phyloP scores from a whole-genome alignment of 2,113 vertebrate species.

The Tympanuchus pallidicinctus region DNA sequence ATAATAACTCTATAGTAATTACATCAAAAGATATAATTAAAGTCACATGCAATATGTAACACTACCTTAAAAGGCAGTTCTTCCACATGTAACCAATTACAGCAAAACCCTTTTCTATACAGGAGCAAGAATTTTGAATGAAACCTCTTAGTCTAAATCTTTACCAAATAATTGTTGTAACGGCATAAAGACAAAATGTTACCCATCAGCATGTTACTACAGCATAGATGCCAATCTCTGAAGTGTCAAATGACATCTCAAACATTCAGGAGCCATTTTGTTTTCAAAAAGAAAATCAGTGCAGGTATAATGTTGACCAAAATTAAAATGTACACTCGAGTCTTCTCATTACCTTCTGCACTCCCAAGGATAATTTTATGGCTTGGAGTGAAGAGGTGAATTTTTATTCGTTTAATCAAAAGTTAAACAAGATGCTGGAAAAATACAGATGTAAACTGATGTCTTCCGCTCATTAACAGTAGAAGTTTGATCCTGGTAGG shows the following conservation, averaged over 20 bases:
- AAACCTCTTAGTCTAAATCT: background rate
- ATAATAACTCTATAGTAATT: background rate
- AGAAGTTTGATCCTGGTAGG: background rate
- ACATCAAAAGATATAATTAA: background rate
- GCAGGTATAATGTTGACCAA: background rate
- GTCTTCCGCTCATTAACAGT: background rate
- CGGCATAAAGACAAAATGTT: background rate
- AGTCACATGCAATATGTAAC: background rate
- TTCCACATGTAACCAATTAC: background rate
- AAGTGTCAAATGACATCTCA: background rate
- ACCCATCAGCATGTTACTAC: background rate
- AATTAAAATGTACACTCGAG: background rate
- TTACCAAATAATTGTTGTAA: background rate
- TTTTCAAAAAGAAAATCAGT: background rate
- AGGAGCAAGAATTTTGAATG: background rate
- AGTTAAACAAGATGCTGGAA: background rate
- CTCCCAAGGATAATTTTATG: background rate
- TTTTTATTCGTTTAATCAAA: constrained; percentile 15
- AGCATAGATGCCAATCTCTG: background rate
- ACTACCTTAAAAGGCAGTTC: background rate
- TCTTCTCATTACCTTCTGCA: background rate
- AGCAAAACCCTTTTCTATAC: background rate
- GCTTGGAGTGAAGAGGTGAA: background rate
- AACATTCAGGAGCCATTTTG: background rate
- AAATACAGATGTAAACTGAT: background rate